These are phyloP conservation scores for Tilapia sparmanii DNA, from an alignment of 2,113 vertebrate genomes.

Conservation along the genomic window DNA sequence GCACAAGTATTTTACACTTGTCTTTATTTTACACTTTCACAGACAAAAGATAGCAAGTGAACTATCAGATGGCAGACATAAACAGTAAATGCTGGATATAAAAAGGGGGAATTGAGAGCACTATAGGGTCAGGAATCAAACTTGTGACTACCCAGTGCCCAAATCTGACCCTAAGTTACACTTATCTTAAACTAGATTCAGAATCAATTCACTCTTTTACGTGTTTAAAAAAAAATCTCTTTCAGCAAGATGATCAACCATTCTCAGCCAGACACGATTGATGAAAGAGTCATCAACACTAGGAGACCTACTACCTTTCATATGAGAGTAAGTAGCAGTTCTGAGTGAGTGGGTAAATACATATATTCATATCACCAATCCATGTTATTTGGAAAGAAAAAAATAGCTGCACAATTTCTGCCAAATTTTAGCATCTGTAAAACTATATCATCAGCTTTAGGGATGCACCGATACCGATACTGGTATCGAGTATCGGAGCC, in stretches of 20 bases:
- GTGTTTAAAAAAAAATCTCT: neutral
- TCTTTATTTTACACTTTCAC: neutral
- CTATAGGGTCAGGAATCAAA: neutral
- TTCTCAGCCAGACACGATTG: constrained; percentile 93
- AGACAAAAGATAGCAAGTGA: fast-evolving
- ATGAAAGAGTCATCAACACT: constrained; percentile 95
- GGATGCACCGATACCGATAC: too few species aligned
- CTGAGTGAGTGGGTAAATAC: neutral
- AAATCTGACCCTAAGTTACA: neutral
- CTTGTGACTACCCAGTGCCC: neutral
- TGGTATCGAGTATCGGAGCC: too few species aligned
- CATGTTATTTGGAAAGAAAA: neutral
- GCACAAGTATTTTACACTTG: neutral
- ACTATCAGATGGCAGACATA: neutral
- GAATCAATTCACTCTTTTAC: neutral
- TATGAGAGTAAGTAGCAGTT: constrained; percentile 78
- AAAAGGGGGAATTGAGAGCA: neutral
- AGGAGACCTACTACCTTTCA: constrained; percentile 91
- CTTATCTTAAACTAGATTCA: neutral
- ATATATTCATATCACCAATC: neutral
- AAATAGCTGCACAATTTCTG: neutral
- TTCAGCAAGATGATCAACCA: constrained; percentile 97
- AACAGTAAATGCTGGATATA: neutral
- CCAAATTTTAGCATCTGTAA: neutral
- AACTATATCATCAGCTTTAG: neutral